These are phyloP conservation scores for Poecilia velifera DNA, from an alignment of 2,797 vertebrate species.

Conservation along the genomic window DNA sequence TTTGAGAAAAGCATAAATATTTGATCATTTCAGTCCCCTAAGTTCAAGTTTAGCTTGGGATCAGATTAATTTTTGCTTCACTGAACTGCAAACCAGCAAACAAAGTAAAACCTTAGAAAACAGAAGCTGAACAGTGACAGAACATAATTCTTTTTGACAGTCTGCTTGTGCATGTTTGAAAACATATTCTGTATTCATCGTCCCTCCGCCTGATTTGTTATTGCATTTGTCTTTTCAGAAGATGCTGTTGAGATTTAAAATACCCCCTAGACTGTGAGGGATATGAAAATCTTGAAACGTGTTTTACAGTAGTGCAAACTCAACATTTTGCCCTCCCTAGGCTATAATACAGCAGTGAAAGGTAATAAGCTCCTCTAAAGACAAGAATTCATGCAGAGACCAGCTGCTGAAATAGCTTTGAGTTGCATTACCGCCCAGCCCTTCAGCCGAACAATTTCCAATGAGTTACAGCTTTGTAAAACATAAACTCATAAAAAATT, in stretches of 20 bases:
- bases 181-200: slow-evolving; percentile 23
- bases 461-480: slow-evolving; percentile 68
- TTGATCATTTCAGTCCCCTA: slow-evolving; percentile 26
- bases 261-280: slow-evolving; percentile 44
- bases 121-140: slow-evolving; percentile 1
- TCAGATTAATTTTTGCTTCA: slow-evolving; percentile 19
- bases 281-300: slow-evolving; percentile 45
- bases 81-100: slow-evolving; percentile 18
- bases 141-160: slow-evolving; percentile 10
- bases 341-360: slow-evolving; percentile 56
- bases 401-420: slow-evolving; percentile 66
- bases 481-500: slow-evolving; percentile 54
- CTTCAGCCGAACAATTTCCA: slow-evolving; percentile 65
- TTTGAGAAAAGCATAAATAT: slow-evolving; percentile 19
- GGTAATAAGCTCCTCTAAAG: slow-evolving; percentile 73
- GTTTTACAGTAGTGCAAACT: slow-evolving; percentile 61
- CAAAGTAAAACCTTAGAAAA: slow-evolving; percentile 12
- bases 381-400: slow-evolving; percentile 67
- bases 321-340: slow-evolving; percentile 49
- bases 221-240: slow-evolving; percentile 47
- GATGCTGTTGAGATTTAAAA: slow-evolving; percentile 52
- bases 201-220: slow-evolving; percentile 36
- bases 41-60: slow-evolving; percentile 22
- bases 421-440: slow-evolving; percentile 59
- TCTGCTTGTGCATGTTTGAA: slow-evolving; percentile 29